Conservation (phyloP, 2,888 invertebrate genomes). For the Isoperla grammatica region DNA sequence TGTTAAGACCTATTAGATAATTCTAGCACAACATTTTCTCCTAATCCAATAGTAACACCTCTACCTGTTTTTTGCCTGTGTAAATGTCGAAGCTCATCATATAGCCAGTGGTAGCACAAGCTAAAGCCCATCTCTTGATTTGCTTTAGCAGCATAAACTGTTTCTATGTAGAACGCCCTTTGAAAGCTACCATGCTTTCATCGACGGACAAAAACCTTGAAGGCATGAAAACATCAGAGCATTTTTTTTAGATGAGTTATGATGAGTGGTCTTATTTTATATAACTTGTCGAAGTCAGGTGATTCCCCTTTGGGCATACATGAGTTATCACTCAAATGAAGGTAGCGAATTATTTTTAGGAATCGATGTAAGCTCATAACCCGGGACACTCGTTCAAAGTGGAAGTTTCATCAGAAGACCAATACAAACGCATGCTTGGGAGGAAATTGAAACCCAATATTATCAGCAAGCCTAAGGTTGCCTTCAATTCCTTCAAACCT, state of each 20-base stretch:
- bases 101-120: conserved; percentile 31
- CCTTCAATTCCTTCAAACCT: background rate
- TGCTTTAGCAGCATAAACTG: conserved; percentile 33
- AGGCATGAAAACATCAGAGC: conserved; percentile 12
- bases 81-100: conserved; percentile 33
- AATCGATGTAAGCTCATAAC: no score
- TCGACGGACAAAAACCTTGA: background rate
- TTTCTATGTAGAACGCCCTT: background rate
- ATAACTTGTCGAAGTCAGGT: conserved; percentile 32
- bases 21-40: conserved; percentile 35
- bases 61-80: conserved; percentile 32
- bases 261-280: conserved; percentile 34
- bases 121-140: conserved; percentile 32
- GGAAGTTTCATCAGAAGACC: conserved; percentile 15
- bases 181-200: conserved; percentile 7
- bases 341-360: conserved; percentile 9
- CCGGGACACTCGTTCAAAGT: background rate
- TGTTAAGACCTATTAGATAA: conserved; percentile 31
- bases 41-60: conserved; percentile 28
- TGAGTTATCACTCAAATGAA: conserved; percentile 9
- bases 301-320: conserved; percentile 18
- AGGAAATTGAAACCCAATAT: conserved; percentile 16
- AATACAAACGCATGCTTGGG: conserved; percentile 12
- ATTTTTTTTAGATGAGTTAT: conserved; percentile 21
- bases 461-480: conserved; percentile 11